These are phyloP conservation scores for Yoshiicerus persimilis DNA, from an alignment of 1,140 invertebrate species.

Conservation along the genomic window DNA sequence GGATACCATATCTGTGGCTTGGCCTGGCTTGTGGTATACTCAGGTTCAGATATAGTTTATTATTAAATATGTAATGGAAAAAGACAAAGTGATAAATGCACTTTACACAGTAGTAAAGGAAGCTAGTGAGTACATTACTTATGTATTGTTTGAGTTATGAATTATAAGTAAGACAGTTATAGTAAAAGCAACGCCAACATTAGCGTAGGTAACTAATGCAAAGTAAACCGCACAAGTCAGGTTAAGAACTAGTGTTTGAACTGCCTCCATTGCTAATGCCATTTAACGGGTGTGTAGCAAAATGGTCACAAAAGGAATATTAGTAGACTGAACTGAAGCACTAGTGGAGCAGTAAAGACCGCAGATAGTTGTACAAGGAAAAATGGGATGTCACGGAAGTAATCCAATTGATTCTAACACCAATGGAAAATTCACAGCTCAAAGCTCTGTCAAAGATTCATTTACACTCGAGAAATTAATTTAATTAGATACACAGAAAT, in stretches of 20 bases:
- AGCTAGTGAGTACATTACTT: too few species aligned
- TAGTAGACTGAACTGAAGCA: too few species aligned
- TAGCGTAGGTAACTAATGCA: too few species aligned
- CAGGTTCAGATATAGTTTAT: too few species aligned
- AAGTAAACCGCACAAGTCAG: background rate
- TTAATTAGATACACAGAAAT: conserved; percentile 12
- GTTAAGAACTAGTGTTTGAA: background rate
- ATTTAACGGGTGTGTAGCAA: background rate
- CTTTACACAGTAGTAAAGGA: too few species aligned
- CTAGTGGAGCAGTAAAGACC: background rate
- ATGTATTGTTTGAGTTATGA: too few species aligned
- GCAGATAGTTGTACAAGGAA: background rate
- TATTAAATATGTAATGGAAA: too few species aligned
- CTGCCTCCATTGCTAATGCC: background rate
- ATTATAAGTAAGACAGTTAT: background rate
- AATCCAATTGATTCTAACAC: conserved; percentile 6
- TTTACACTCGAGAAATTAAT: conserved; percentile 5
- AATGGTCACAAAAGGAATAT: too few species aligned
- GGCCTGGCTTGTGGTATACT: too few species aligned
- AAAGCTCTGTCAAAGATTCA: conserved; percentile 26
- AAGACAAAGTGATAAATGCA: too few species aligned
- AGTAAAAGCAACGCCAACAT: too few species aligned
- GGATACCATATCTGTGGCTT: too few species aligned
- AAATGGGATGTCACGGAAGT: conserved; percentile 10
- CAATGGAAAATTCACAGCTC: background rate